A percentile compares a stretch with the other conserved stretches of the same genome.
phyloP scores from a whole-genome alignment of 2,888 invertebrate species.

The Antheraea yamamai region DNA sequence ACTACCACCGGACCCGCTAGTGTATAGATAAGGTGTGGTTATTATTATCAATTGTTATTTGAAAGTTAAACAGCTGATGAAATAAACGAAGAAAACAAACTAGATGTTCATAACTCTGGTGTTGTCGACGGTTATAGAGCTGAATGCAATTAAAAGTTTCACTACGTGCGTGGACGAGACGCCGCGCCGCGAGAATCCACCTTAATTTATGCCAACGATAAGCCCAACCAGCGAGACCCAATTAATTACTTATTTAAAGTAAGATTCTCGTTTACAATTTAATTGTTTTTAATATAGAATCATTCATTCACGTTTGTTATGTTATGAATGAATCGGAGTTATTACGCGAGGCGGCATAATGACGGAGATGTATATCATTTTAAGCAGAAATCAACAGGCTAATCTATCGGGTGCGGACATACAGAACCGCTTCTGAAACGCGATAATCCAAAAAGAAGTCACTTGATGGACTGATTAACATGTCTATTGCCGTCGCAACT shows the following conservation, averaged over 20 bases:
- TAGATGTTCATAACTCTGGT: slow-evolving; percentile 62
- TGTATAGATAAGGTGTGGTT: background rate
- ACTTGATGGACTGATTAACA: too few relatives aligned
- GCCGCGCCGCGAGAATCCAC: slow-evolving; percentile 57
- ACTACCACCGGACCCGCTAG: too few relatives aligned
- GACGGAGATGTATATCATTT: too few relatives aligned
- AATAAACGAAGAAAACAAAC: slow-evolving; percentile 6
- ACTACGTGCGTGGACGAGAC: slow-evolving; percentile 79
- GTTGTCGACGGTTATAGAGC: slow-evolving; percentile 78
- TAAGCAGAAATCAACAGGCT: too few relatives aligned
- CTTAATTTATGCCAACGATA: slow-evolving; percentile 79
- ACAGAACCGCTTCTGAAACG: too few relatives aligned
- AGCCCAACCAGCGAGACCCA: slow-evolving; percentile 75
- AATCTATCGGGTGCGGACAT: too few relatives aligned
- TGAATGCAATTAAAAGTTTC: slow-evolving; percentile 82
- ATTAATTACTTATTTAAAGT: slow-evolving; percentile 77
- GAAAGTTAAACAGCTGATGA: background rate
- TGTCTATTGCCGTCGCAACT: too few relatives aligned
- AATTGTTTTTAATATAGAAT: slow-evolving; percentile 16
- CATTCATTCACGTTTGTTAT: background rate
- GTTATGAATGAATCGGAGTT: too few relatives aligned
- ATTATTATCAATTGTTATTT: background rate
- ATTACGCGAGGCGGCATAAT: too few relatives aligned
- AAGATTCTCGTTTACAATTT: slow-evolving; percentile 57
- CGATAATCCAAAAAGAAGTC: too few relatives aligned